Base-by-base conservation (phyloP, 2,113 vertebrate genomes). In the Osmerus eperlanus region DNA sequence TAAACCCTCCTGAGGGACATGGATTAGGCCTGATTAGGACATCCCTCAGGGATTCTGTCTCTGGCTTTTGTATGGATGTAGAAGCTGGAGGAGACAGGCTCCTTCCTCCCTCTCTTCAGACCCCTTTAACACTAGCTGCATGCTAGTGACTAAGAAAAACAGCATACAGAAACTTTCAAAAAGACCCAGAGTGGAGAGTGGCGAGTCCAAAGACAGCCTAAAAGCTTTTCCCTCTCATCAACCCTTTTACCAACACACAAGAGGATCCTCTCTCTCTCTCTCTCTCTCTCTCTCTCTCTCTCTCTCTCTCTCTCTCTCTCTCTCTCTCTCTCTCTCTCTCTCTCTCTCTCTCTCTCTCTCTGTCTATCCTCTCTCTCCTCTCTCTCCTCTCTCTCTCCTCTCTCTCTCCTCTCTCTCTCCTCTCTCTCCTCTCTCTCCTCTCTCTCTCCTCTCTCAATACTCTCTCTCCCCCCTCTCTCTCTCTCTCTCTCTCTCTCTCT, bases 21-120 rank as follows among this genome's bases (percentile, higher is more conserved):
- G 51, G 60, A 76, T 28, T 71, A 61, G 56, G 69, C 77, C 36
- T 65, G 71, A 81, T 83, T 67, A 78, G 72, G 65, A 70, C 74
- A 74, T 80, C 75, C 73, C 67, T 29, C 58, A 73, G 16, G 63
- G 71, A 21, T 32, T 18, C 5, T 29, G 15, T 2, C 55, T 61
- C 54, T 72, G 53, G 58, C 73, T 80, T 86, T 84, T 82, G 80
- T 80, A 82, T 86, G 80, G 74, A 78, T 75, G 41, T 47, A 47
- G 41, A 12, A 47, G 41, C 41, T 47, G 41, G 7, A 47, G 9
- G 41, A 47, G 8, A 47, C 41, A 11, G 41, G 41, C 41, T 47
- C 41, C 41, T 47, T 47, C 41, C 41, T 2, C 5, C 9, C 41
- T 47, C 9, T 11, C 41, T 47, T 47, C 41, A 47, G 41, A 5